phyloP scores from a whole-genome alignment of 2,888 invertebrate genomes.

The Caenorhabditis parvicauda region DNA sequence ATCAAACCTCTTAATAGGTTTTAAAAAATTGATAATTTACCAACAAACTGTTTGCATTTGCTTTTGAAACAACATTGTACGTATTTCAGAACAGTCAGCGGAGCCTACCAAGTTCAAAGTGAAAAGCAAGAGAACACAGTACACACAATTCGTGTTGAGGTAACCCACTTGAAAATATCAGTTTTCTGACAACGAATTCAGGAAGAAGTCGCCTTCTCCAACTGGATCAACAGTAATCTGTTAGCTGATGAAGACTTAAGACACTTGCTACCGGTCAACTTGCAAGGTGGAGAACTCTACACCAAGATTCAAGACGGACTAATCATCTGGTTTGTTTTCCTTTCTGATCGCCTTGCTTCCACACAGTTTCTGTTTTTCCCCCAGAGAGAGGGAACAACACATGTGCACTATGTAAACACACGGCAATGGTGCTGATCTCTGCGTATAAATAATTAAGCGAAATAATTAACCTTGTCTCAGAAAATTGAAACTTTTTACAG shows the following conservation, averaged over 20 bases:
- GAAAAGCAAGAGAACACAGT: slow-evolving; percentile 70
- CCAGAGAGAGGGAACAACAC: background rate
- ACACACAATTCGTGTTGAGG: slow-evolving; percentile 76
- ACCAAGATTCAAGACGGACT: slow-evolving; percentile 93
- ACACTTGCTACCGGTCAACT: slow-evolving; percentile 85
- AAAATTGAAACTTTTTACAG: too few species aligned
- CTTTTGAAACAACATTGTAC: background rate
- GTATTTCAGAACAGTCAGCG: slow-evolving; percentile 39
- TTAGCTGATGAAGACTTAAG: slow-evolving; percentile 83
- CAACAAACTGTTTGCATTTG: too few species aligned
- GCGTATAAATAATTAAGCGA: too few species aligned
- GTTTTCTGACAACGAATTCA: slow-evolving; percentile 64
- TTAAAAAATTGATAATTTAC: slow-evolving; percentile 1
- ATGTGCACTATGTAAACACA: too few species aligned
- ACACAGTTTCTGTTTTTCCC: background rate
- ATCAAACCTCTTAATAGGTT: background rate
- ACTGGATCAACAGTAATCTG: slow-evolving; percentile 86
- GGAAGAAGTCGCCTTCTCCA: slow-evolving; percentile 95
- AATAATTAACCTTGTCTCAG: too few species aligned
- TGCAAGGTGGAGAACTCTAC: slow-evolving; percentile 85
- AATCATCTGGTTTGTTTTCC: slow-evolving; percentile 76
- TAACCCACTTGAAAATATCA: too few species aligned
- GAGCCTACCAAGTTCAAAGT: slow-evolving; percentile 51
- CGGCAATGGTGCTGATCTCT: too few species aligned
- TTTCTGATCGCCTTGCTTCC: background rate